Base-by-base conservation (phyloP, 2,888 invertebrate genomes). In the Euplagia quadripunctaria region DNA sequence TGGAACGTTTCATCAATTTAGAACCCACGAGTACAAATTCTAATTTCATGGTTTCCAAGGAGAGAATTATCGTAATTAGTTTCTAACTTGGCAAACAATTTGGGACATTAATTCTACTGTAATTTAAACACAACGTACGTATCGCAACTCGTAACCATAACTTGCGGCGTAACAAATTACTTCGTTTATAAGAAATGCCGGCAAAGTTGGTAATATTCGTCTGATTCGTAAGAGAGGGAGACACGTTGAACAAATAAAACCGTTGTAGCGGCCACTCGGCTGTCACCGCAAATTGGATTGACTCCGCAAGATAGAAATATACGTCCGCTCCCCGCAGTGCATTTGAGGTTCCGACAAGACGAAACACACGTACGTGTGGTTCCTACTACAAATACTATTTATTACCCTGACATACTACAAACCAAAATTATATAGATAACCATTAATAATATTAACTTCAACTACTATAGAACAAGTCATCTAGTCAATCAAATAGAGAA, bases 281-380 rank as follows among this genome's bases (percentile, higher is more conserved):
- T 87, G 90, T 90, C 90, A 86, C 89, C 89, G 82, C 89, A 92
- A 92, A 93, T 93, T 93, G 92, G 90, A 93, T 93, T 92, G 93
- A 92, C 91, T 91, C 82, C 85, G 82, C 82, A 81, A 85, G 85
- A 88, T 88, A 88, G 87, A 89, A 90, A 89, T 88, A 89, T 88
- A 88, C 83, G 86, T 77, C 79, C 76, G 76, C 76, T 86, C 85
- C 85, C 85, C 75, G 83, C 77, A 85, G 85, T 88, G 87, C 88
- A 88, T 89, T 88, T 85, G 75, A 74, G 79, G 74, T 78, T 79
- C 69, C 75, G 71, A 75, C 74, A 82, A 84, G 74, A 79, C 64
- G 63, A 46, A 68, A 76, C 73, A 73, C 46, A 64, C 63, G 68
- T 76, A 68, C 20, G 46, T 46, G 43, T 46, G 43, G 52, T 20